These are phyloP conservation scores for Galagoides demidoff DNA, from an alignment of 2,797 vertebrate genomes.

Conservation along the genomic window DNA sequence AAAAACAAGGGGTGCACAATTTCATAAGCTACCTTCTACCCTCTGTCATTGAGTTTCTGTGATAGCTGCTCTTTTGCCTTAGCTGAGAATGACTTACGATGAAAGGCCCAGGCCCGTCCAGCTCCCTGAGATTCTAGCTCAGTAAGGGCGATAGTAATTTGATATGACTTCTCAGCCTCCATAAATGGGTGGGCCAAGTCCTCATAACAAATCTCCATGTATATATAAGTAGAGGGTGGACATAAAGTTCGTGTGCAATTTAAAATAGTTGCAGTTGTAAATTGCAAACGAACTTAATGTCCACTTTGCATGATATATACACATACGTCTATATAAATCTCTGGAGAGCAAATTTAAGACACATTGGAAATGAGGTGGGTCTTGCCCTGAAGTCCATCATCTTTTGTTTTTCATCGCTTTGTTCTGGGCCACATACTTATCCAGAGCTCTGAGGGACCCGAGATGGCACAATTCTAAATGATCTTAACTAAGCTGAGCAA, in stretches of 20 bases:
- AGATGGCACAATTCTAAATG: background rate
- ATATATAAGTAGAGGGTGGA: too few relatives aligned
- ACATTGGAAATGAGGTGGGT: background rate
- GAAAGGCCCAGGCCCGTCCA: background rate
- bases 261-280: too few relatives aligned
- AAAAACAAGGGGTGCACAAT: background rate
- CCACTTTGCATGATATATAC: too few relatives aligned
- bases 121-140: background rate
- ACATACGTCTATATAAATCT: too few relatives aligned
- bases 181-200: background rate
- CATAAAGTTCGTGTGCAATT: too few relatives aligned
- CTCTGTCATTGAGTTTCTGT: background rate
- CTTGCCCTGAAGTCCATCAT: background rate
- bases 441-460: background rate
- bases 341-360: background rate
- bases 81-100: background rate
- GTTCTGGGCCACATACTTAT: background rate
- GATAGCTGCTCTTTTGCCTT: background rate
- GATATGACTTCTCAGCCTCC: background rate
- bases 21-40: background rate
- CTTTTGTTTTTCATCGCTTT: accelerated
- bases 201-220: background rate
- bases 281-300: too few relatives aligned
- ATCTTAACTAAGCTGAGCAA: background rate
- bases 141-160: background rate